Conservation (phyloP, 2,113 vertebrate genomes). For the Mormyrus lacerda region DNA sequence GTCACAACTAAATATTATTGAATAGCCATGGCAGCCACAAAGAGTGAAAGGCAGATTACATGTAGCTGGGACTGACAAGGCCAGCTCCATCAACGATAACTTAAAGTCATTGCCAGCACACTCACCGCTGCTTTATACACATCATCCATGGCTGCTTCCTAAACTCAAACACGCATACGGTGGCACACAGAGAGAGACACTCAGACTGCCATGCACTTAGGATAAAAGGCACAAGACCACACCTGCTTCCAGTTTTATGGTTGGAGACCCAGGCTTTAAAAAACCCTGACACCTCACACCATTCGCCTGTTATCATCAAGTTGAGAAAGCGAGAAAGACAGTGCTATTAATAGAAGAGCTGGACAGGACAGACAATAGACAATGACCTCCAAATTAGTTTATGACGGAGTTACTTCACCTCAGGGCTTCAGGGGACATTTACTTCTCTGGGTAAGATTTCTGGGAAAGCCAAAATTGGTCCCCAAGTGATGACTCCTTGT, state of each 20-base stretch:
- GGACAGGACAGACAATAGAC: slow-evolving; percentile 5
- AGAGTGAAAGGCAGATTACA: background rate
- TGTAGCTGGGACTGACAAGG: background rate
- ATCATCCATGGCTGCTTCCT: slow-evolving; percentile 63
- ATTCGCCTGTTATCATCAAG: slow-evolving; percentile 39
- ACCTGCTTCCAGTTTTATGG: slow-evolving; percentile 47
- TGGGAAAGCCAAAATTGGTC: background rate
- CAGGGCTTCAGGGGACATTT: background rate
- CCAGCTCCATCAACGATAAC: background rate
- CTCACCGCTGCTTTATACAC: slow-evolving; percentile 72
- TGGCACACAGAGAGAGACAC: slow-evolving; percentile 20
- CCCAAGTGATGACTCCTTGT: background rate
- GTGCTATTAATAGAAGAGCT: slow-evolving; percentile 12
- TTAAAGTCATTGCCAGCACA: slow-evolving; percentile 13
- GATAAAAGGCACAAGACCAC: slow-evolving; percentile 36
- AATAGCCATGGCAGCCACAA: background rate
- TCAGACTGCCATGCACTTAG: slow-evolving; percentile 30
- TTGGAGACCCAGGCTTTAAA: slow-evolving; percentile 41
- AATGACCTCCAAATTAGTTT: background rate
- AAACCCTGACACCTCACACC: slow-evolving; percentile 34
- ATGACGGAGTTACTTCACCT: background rate
- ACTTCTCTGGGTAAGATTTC: background rate
- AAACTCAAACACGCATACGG: slow-evolving; percentile 31
- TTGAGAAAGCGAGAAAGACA: slow-evolving; percentile 29
- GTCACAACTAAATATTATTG: background rate